These are phyloP conservation scores for Podiceps cristatus DNA, from an alignment of 2,113 vertebrate species.

Conservation along the genomic window DNA sequence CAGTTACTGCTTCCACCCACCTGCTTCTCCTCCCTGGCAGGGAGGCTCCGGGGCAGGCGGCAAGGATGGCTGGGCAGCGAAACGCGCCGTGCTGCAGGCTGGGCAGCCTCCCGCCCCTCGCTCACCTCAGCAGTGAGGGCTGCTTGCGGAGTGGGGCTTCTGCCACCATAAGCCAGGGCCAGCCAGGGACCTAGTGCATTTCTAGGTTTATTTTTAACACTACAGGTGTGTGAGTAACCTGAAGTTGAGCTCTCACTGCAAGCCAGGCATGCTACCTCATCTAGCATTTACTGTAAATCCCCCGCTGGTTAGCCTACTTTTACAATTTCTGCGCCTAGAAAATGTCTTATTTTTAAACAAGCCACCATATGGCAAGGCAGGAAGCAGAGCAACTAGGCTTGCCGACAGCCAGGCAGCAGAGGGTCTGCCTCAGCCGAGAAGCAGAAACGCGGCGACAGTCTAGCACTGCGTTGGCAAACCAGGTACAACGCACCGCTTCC, in stretches of 20 bases:
- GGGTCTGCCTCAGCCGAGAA: not conserved
- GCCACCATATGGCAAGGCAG: slow-evolving; percentile 8
- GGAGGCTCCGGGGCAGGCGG: not conserved
- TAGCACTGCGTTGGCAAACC: not conserved
- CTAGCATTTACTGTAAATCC: not conserved
- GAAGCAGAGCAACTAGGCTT: not conserved
- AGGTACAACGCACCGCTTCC: not conserved
- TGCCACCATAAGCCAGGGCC: not conserved
- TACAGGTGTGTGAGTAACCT: not conserved
- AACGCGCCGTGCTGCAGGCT: not conserved
- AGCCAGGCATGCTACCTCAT: not conserved
- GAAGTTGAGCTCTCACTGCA: not conserved
- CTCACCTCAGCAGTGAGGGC: not conserved
- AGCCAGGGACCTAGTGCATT: not conserved
- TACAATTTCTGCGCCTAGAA: not conserved
- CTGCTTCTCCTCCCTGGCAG: not conserved
- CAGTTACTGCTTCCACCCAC: not conserved
- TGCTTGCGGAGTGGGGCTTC: not conserved
- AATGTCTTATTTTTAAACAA: slow-evolving; percentile 15
- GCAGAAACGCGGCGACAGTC: not conserved
- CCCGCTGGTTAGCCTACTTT: not conserved
- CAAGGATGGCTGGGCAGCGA: not conserved
- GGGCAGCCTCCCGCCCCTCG: not conserved
- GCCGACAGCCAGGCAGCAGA: not conserved
- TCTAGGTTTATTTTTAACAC: not conserved